Evolutionary conservation across 2,113 vertebrate genomes (phyloP).

Genomic region (Coptodon bakossiorum): DNA sequence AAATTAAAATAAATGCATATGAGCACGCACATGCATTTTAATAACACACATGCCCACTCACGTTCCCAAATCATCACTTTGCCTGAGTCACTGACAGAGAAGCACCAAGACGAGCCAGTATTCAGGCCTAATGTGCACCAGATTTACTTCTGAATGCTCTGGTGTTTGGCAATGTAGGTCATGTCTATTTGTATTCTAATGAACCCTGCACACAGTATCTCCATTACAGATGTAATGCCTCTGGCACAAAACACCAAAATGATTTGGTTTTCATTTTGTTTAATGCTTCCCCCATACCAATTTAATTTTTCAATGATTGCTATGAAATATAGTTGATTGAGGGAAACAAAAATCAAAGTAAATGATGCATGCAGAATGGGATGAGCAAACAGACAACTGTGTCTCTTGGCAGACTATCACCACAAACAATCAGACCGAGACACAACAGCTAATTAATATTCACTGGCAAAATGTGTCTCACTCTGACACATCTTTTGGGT

Average conservation of each 20-base stretch:
- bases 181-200: slow-evolving; percentile 30
- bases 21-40: background rate
- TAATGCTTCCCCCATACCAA: background rate
- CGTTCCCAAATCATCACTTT: slow-evolving; percentile 41
- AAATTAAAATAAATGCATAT: background rate
- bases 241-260: background rate
- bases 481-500: slow-evolving; percentile 47
- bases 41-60: slow-evolving; percentile 15
- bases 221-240: background rate
- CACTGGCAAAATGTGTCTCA: slow-evolving; percentile 41
- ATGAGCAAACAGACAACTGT: slow-evolving; percentile 36
- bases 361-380: slow-evolving; percentile 28
- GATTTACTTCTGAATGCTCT: slow-evolving; percentile 20
- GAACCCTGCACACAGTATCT: slow-evolving; percentile 17
- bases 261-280: slow-evolving; percentile 26
- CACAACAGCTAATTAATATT: slow-evolving; percentile 64
- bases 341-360: slow-evolving; percentile 31
- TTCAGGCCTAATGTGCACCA: background rate
- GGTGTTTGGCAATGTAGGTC: slow-evolving; percentile 33
- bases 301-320: slow-evolving; percentile 15
- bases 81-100: slow-evolving; percentile 33
- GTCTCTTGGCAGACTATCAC: slow-evolving; percentile 44
- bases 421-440: slow-evolving; percentile 39
- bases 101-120: slow-evolving; percentile 5
- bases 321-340: slow-evolving; percentile 8